phyloP scores from a whole-genome alignment of 2,797 vertebrate species.

The Molossus molossus region DNA sequence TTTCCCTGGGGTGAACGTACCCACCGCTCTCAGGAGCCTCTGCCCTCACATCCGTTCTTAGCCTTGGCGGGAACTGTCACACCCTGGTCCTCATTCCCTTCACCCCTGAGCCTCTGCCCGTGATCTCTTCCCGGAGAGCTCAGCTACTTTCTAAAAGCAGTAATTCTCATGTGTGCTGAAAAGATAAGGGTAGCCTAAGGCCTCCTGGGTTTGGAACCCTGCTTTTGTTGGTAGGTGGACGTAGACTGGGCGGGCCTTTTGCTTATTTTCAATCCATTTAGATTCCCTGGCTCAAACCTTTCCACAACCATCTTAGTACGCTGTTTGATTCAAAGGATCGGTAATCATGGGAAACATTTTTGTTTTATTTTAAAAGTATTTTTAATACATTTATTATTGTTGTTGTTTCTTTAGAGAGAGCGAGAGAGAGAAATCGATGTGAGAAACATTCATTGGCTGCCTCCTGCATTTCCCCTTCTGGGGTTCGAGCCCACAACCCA shows the following conservation, averaged over 20 bases:
- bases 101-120: neutral
- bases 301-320: neutral
- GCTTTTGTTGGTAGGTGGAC: neutral
- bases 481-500: too few relatives aligned
- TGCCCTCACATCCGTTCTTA: neutral
- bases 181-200: neutral
- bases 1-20: neutral
- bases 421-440: too few relatives aligned
- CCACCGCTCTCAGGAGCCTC: neutral
- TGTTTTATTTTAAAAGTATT: too few relatives aligned
- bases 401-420: too few relatives aligned
- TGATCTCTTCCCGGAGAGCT: neutral
- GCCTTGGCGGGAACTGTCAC: neutral
- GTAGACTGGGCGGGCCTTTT: neutral
- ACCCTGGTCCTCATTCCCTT: neutral
- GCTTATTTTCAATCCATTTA: neutral
- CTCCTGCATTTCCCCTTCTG: too few relatives aligned
- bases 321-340: neutral
- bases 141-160: neutral
- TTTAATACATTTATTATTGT: too few relatives aligned
- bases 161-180: neutral
- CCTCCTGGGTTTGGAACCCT: neutral
- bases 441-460: too few relatives aligned
- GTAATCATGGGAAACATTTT: neutral
- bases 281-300: neutral